phyloP scores from a whole-genome alignment of 2,113 vertebrate species.

The Acrocephalus kingi region DNA sequence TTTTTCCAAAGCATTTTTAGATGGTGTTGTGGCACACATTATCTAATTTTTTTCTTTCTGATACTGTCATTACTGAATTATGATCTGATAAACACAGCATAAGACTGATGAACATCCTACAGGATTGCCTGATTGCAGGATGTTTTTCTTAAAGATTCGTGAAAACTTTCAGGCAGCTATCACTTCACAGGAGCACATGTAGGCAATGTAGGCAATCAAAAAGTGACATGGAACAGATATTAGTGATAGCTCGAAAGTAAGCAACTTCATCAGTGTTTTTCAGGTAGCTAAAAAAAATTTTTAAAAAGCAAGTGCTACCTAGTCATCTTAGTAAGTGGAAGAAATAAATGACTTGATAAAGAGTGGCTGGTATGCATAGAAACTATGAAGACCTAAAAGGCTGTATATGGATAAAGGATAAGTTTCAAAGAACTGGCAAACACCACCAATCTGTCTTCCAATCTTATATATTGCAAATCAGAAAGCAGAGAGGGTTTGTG shows the following conservation, averaged over 20 bases:
- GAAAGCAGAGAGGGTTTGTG: background rate
- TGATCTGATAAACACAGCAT: background rate
- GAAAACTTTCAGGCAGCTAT: background rate
- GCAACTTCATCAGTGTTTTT: background rate
- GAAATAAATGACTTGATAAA: background rate
- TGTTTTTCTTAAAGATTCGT: background rate
- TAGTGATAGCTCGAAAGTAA: background rate
- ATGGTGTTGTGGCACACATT: background rate
- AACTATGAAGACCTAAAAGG: background rate
- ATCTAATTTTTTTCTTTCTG: background rate
- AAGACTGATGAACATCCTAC: background rate
- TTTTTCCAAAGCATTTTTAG: background rate
- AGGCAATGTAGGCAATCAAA: background rate
- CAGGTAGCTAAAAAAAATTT: background rate
- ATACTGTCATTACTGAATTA: background rate
- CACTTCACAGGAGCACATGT: background rate
- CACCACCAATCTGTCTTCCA: background rate
- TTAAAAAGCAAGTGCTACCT: background rate
- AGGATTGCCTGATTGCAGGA: background rate
- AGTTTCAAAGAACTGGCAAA: background rate
- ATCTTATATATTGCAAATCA: background rate
- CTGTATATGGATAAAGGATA: background rate
- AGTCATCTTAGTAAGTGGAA: background rate
- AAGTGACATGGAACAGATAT: background rate
- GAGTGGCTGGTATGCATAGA: background rate